A percentile compares a stretch with the other conserved stretches of the same genome.
phyloP scores from a whole-genome alignment of 2,113 vertebrate genomes.

The Uria aalge region DNA sequence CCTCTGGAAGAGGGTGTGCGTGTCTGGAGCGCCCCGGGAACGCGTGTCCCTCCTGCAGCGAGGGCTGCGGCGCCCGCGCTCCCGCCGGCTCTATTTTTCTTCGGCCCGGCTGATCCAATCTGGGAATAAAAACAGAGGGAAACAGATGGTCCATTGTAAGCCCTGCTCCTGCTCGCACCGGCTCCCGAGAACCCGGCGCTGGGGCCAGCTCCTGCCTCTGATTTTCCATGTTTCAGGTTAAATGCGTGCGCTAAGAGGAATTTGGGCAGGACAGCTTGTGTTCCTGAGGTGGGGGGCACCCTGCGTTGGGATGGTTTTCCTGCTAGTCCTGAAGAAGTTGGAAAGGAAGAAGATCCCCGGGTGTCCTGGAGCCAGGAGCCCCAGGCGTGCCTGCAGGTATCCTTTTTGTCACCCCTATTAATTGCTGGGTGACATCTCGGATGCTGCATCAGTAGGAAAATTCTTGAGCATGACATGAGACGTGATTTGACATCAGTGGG shows the following conservation, averaged over 20 bases:
- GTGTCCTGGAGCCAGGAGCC: neutral
- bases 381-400: neutral
- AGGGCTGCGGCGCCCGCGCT: neutral
- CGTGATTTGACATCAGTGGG: neutral
- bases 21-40: neutral
- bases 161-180: neutral
- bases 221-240: slow-evolving; percentile 25
- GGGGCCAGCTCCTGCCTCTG: slow-evolving; percentile 6
- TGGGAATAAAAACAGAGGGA: slow-evolving; percentile 64
- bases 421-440: neutral
- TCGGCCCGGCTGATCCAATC: slow-evolving; percentile 31
- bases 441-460: neutral
- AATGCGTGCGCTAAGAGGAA: neutral
- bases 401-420: neutral
- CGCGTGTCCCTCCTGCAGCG: neutral
- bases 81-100: neutral
- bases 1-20: neutral
- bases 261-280: neutral
- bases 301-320: neutral
- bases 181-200: neutral
- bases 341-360: fast-evolving
- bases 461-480: no score
- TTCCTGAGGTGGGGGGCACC: neutral
- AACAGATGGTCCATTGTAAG: slow-evolving; percentile 56
- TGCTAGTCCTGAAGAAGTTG: neutral